Evolutionary conservation across 2,113 vertebrate species (phyloP), one percentile per base, ranked within the genome.

Genomic region (Etia nguti): DNA sequence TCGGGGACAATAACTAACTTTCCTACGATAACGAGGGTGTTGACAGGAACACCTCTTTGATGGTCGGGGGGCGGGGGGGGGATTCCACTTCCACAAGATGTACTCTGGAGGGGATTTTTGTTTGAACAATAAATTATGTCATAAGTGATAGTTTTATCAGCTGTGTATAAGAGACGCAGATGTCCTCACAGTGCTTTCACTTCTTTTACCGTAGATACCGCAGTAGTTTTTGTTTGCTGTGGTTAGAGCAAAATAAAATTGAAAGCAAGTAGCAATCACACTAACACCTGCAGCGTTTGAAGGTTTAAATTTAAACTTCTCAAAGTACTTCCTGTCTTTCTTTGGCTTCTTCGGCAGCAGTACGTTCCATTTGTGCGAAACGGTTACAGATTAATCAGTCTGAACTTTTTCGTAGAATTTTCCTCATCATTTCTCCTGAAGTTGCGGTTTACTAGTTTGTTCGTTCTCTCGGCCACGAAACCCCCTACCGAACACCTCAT

Each of bases 21-120:
- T 20, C 18, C 38, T 73, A 79, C 10, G 24, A 80, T 54, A 41
- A 26, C 29, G 12, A 65, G 82, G 89, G 83, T 18, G 91, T 79
- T 93, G 84, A 87, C 89, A 84, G 91, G 92, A 94, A 94, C 46
- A 60, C 16, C 56, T 38, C 68, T 91, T 68, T 92, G 83, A 92
- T 91, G 88, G 90, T 18, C 34, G 2, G 1, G 7, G 3, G 48
- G 46, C 0, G 4, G 48, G 10, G 54, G 34, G 90, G 92, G 88
- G 80, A 80, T 87, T 93, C 92, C 59, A 75, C 26, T 55, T 56
- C 36, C 54, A 52, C 12, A 22, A 62, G 65, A 50, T 83, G 60
- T 8, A 10, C 24, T 4, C 4, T 24, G 29, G 80, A 65, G 90
- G 88, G 56, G 18, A 43, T 82, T 92, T 91, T 31, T 83, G 4